Base-by-base conservation (phyloP, 2,113 vertebrate genomes). In the Tetrax tetrax region DNA sequence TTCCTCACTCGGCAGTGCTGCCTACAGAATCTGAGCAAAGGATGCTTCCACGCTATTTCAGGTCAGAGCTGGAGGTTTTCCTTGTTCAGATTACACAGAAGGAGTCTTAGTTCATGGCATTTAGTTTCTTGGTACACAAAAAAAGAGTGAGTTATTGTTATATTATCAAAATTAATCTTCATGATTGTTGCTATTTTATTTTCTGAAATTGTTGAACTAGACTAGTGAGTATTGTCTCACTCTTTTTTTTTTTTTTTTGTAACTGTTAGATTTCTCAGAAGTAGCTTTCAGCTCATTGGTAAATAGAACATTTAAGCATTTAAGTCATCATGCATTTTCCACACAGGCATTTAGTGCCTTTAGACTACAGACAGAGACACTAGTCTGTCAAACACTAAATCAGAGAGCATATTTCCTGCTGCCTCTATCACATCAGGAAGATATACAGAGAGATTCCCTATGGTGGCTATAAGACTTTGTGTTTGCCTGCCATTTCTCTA, bases 311-410 rank as follows among this genome's bases (percentile, higher is more conserved):
- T 89, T 93, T 93, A 71, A 85, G 57, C n/a, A 3, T 89, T 93
- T 93, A 71, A 85, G 57, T 87, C 25, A 14, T 72, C 43, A 31
- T 48, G 25, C 25, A 63, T 93, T 94, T 95, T 94, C 85, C 82
- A 87, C 78, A 64, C 19, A 94, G 77, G 35, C 48, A 70, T 96
- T 97, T 95, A 83, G 61, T 66, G 22, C 35, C 12, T 74, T 88
- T 64, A 53, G 71, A 74, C 37, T 76, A 66, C 71, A 90, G 83
- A 86, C 77, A 96, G 89, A 96, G 86, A 94, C 18, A 70, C 45
- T 79, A 88, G 56, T 51, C 80, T 97, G 81, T 96, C 89, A 97
- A 88, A 95, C n/a, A 66, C 45, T 95, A 82, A 96, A 94, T 97
- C 70, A 88, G 69, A 96, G 83, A 87, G 59, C 6, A 69, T 78